Conservation (phyloP, 2,888 invertebrate species). For the Andrena dorsata region DNA sequence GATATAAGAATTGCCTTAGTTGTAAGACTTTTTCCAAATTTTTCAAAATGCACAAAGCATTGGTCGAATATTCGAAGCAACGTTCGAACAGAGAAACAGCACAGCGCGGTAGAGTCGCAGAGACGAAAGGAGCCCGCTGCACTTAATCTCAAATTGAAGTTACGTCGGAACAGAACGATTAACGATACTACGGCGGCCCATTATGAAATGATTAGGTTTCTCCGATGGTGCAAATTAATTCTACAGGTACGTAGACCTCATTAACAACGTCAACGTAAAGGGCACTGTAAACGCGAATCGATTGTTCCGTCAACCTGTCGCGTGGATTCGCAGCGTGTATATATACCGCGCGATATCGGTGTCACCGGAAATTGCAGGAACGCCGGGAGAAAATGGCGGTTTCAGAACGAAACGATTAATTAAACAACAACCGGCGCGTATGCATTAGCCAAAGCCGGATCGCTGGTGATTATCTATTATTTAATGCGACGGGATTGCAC, state of each 20-base stretch:
- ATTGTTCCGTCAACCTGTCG: background rate
- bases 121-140: background rate
- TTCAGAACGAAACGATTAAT: slow-evolving; percentile 7
- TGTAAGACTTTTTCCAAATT: too few species aligned
- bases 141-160: slow-evolving; percentile 4
- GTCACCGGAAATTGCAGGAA: background rate
- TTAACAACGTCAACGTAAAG: slow-evolving; percentile 3
- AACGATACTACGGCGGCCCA: slow-evolving; percentile 24
- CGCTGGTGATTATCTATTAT: background rate
- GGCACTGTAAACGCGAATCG: background rate
- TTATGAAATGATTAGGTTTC: slow-evolving; percentile 23
- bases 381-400: background rate
- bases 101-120: background rate
- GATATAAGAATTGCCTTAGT: too few species aligned
- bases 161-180: slow-evolving; percentile 14
- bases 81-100: too few species aligned
- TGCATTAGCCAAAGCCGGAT: background rate
- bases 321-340: background rate
- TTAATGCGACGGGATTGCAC: background rate
- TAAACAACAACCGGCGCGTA: background rate
- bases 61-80: too few species aligned
- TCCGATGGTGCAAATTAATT: slow-evolving; percentile 30
- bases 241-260: slow-evolving; percentile 9
- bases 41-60: too few species aligned
- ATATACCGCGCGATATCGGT: background rate